These are phyloP conservation scores for Dicycla oo DNA, from an alignment of 2,888 invertebrate genomes.

Conservation along the genomic window DNA sequence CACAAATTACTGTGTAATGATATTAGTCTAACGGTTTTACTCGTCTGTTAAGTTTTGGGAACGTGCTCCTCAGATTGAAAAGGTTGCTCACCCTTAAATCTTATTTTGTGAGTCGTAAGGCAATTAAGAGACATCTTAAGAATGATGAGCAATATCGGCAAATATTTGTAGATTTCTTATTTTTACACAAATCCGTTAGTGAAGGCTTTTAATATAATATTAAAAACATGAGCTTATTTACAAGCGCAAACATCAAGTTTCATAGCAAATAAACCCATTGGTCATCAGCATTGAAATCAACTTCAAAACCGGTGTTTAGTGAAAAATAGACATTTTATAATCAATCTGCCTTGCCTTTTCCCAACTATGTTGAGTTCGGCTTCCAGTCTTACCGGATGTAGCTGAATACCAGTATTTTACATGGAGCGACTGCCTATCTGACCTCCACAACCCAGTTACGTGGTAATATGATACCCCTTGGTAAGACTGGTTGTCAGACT, in stretches of 20 bases:
- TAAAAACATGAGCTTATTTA: neutral
- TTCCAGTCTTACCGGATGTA: too few species aligned
- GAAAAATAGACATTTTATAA: neutral
- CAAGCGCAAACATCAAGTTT: neutral
- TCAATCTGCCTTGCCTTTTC: too few species aligned
- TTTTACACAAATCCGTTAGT: neutral
- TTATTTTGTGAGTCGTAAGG: neutral
- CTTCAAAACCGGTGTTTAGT: neutral
- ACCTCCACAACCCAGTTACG: too few species aligned
- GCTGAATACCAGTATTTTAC: too few species aligned
- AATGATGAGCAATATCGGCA: neutral
- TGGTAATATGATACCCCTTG: too few species aligned
- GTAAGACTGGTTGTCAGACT: too few species aligned
- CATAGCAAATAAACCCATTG: neutral
- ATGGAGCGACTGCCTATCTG: too few species aligned
- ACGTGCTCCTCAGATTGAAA: neutral
- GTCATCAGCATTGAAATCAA: neutral
- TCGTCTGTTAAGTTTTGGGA: neutral
- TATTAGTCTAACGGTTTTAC: slow-evolving; percentile 10
- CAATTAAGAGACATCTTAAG: neutral
- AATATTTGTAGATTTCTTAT: neutral
- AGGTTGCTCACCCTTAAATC: neutral
- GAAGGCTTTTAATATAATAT: neutral
- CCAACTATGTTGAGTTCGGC: too few species aligned
- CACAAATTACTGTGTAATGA: slow-evolving; percentile 41